Evolutionary conservation across 2,888 invertebrate species (phyloP).

Genomic region (Geotrupes spiniger): DNA sequence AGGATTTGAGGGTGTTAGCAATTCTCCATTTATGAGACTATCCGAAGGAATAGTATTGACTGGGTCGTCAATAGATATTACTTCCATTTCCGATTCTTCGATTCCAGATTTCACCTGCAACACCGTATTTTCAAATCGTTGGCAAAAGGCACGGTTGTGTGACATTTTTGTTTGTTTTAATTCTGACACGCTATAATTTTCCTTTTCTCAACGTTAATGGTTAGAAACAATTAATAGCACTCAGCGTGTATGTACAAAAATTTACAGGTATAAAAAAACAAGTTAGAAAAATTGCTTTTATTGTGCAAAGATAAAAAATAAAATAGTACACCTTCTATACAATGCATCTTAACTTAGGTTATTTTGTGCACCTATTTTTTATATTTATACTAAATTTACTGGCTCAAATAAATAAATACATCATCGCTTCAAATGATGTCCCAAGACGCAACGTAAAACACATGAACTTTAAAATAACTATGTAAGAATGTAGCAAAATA

Average conservation of each 20-base stretch:
- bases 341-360: slow-evolving; percentile 22
- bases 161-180: background rate
- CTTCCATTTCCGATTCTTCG: slow-evolving; percentile 44
- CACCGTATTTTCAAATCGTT: slow-evolving; percentile 14
- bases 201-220: slow-evolving; percentile 14
- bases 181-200: slow-evolving; percentile 4
- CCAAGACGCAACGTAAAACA: too few relatives aligned
- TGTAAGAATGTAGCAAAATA: too few relatives aligned
- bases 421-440: background rate
- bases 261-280: slow-evolving; percentile 19
- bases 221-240: slow-evolving; percentile 19
- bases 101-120: slow-evolving; percentile 37
- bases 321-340: slow-evolving; percentile 25
- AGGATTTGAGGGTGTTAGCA: slow-evolving; percentile 31
- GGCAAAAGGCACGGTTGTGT: background rate
- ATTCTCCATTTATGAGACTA: slow-evolving; percentile 46
- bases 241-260: slow-evolving; percentile 20
- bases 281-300: slow-evolving; percentile 16
- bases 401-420: slow-evolving; percentile 6
- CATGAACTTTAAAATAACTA: too few relatives aligned
- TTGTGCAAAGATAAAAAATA: slow-evolving; percentile 19
- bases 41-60: slow-evolving; percentile 46
- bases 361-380: slow-evolving; percentile 20
- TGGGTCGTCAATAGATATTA: slow-evolving; percentile 48
- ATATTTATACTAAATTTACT: slow-evolving; percentile 22